Conservation (phyloP, 2,888 invertebrate species). For the Biston betularia region DNA sequence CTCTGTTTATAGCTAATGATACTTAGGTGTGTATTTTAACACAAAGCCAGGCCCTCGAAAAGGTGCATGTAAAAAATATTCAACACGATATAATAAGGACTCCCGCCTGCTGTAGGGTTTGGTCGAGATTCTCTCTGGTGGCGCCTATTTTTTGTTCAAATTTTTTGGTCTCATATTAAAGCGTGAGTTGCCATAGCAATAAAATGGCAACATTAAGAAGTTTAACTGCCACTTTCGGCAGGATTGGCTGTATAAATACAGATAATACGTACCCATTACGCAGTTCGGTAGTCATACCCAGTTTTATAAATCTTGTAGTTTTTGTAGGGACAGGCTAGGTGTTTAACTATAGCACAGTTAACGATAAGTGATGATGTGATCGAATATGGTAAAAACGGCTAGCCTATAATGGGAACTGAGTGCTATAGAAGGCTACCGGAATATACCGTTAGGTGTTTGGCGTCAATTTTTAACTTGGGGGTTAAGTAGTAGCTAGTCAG, state of each 20-base stretch:
- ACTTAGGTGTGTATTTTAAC: constrained; percentile 86
- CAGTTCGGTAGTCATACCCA: constrained; percentile 15
- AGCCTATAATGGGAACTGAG: too few species aligned
- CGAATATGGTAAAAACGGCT: too few species aligned
- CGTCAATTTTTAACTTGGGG: too few species aligned
- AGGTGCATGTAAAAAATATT: constrained; percentile 77
- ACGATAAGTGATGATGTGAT: too few species aligned
- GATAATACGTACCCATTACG: neutral
- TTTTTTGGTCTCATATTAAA: constrained; percentile 78
- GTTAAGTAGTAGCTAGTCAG: too few species aligned
- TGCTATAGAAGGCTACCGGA: too few species aligned
- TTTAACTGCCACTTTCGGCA: constrained; percentile 76
- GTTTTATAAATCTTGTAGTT: neutral
- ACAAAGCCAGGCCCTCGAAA: constrained; percentile 76
- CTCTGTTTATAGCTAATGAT: constrained; percentile 85
- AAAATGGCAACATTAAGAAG: constrained; percentile 81
- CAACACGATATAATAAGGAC: constrained; percentile 76
- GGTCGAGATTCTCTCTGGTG: constrained; percentile 69
- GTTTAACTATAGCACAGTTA: too few species aligned
- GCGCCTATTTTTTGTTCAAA: constrained; percentile 83
- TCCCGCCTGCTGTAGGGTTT: constrained; percentile 64
- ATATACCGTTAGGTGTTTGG: too few species aligned
- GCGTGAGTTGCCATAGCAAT: constrained; percentile 75
- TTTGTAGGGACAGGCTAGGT: neutral
- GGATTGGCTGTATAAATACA: constrained; percentile 50